Conservation (phyloP, 2,888 invertebrate genomes). For the Temnothorax rugatulus region DNA sequence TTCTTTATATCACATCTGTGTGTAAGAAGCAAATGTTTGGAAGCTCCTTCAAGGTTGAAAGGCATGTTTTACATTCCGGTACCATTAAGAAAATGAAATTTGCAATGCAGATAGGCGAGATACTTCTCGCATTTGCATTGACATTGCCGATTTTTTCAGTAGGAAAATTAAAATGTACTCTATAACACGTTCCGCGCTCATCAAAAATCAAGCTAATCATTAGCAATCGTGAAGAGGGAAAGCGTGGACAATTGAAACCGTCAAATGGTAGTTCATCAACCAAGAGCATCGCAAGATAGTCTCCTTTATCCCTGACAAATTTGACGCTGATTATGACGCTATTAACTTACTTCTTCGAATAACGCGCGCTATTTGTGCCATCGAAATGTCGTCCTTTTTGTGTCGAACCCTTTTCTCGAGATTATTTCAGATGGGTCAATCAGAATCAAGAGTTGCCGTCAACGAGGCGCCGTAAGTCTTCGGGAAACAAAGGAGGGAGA, state of each 20-base stretch:
- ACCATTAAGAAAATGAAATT: slow-evolving; percentile 84
- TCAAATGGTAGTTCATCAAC: not conserved
- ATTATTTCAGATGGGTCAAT: slow-evolving; percentile 57
- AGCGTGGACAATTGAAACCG: not conserved
- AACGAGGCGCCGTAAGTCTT: slow-evolving; percentile 72
- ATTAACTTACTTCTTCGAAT: not conserved
- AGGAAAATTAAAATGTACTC: slow-evolving; percentile 46
- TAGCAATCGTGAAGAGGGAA: not conserved
- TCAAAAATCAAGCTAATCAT: not conserved
- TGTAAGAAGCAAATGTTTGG: slow-evolving; percentile 55
- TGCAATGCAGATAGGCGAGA: slow-evolving; percentile 80
- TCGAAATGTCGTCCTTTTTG: not conserved
- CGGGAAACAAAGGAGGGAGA: slow-evolving; percentile 26
- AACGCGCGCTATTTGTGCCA: not conserved
- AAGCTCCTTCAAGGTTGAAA: slow-evolving; percentile 57
- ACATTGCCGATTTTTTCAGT: slow-evolving; percentile 67
- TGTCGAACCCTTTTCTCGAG: not conserved
- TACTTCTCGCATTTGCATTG: slow-evolving; percentile 59
- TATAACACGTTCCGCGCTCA: slow-evolving; percentile 1
- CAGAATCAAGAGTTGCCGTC: slow-evolving; percentile 70
- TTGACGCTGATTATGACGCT: not conserved
- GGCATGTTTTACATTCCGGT: slow-evolving; percentile 46
- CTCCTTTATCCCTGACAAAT: not conserved
- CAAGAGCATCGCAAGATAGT: not conserved
- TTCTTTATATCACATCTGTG: slow-evolving; percentile 8